Evolutionary conservation across 2,888 invertebrate species (phyloP).

Genomic region (Choristoneura rosaceana): DNA sequence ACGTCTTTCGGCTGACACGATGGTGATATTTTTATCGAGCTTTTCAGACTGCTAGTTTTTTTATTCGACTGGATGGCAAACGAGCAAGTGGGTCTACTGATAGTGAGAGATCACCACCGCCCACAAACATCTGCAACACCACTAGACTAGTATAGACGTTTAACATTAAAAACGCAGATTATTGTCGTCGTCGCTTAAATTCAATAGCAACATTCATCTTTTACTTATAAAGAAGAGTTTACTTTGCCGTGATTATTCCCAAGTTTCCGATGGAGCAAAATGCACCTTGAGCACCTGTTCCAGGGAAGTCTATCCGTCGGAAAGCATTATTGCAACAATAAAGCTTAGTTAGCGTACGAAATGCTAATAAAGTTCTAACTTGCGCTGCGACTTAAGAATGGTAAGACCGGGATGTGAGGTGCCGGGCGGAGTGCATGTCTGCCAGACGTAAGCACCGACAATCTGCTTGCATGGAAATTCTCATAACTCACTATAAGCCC

Average conservation of each 20-base stretch:
- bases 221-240: constrained; percentile 22
- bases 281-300: not conserved
- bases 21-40: too few species aligned
- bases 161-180: constrained; percentile 35
- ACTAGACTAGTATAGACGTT: constrained; percentile 9
- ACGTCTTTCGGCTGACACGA: too few species aligned
- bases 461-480: not conserved
- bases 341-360: constrained; percentile 39
- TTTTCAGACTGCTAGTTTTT: too few species aligned
- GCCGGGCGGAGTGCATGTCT: not conserved
- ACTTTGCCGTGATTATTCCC: constrained; percentile 11
- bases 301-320: constrained; percentile 5
- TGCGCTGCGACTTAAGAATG: constrained; percentile 16
- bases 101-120: too few species aligned
- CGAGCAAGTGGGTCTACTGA: too few species aligned
- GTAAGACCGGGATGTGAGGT: constrained; percentile 15
- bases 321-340: constrained; percentile 40
- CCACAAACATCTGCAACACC: too few species aligned
- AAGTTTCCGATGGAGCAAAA: constrained; percentile 15
- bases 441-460: not conserved
- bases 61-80: too few species aligned
- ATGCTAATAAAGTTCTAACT: constrained; percentile 41
- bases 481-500: too few species aligned
- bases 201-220: constrained; percentile 8
- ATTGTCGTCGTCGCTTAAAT: constrained; percentile 19